Percentiles rank a stretch among this genome's conserved stretches.
These are phyloP conservation scores for Melanchra persicariae DNA, from an alignment of 2,888 invertebrate genomes.

Conservation along the genomic window DNA sequence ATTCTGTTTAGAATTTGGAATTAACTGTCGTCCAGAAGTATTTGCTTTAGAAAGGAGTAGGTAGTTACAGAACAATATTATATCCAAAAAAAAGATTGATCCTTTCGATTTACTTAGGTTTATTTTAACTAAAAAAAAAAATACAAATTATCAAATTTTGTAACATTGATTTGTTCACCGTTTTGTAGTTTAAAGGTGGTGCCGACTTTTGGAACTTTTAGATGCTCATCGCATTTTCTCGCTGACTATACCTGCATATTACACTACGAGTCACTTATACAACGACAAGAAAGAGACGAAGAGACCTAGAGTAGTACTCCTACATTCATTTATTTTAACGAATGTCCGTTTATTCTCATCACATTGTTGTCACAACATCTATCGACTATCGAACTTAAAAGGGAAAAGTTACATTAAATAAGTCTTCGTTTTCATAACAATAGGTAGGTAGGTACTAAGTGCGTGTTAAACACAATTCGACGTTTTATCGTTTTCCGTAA, in stretches of 20 bases:
- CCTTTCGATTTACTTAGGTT: too few relatives aligned
- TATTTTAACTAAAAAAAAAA: too few relatives aligned
- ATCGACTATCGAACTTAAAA: constrained; percentile 57
- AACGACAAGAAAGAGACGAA: constrained; percentile 13
- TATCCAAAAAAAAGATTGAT: too few relatives aligned
- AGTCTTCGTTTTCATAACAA: constrained; percentile 71
- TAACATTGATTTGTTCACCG: too few relatives aligned
- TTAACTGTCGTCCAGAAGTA: too few relatives aligned
- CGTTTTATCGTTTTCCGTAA: constrained; percentile 78
- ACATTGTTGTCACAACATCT: constrained; percentile 57
- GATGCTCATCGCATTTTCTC: too few relatives aligned
- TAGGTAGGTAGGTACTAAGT: too few relatives aligned
- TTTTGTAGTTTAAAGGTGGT: too few relatives aligned
- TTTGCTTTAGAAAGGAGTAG: too few relatives aligned
- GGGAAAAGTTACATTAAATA: constrained; percentile 67
- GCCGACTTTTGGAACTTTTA: too few relatives aligned
- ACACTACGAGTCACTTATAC: neutral
- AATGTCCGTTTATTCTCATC: constrained; percentile 28
- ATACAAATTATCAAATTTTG: neutral
- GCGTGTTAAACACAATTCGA: constrained; percentile 50
- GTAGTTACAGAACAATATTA: too few relatives aligned
- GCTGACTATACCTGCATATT: neutral
- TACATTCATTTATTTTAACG: constrained; percentile 23
- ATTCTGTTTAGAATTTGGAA: too few relatives aligned
- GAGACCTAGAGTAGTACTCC: neutral